Evolutionary conservation across 2,797 vertebrate species (phyloP), one percentile per base, ranked within the genome.

Genomic region (Tragopan temminckii): DNA sequence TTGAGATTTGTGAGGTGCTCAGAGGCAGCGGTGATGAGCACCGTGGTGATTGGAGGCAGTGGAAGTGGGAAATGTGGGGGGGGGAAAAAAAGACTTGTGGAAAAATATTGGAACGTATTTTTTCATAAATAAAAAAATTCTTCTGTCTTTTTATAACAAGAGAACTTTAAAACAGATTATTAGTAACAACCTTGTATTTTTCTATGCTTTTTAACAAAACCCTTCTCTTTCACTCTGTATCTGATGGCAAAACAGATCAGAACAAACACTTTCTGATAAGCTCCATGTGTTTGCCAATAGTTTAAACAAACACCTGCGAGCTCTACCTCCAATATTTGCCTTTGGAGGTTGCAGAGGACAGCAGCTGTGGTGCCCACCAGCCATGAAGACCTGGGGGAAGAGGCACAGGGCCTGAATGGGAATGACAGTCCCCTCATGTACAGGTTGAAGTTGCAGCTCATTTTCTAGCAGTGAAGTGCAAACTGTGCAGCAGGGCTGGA

Each of bases 1-100:
- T 77, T 95, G 91, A 93, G 94, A 93, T 91, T 93, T 94, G 90
- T 74, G 85, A 95, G 87, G 81, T 70, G 74, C 66, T 92, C 27
- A 18, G 76, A 38, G 59, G 36, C 50, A 33, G 77, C 43, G 38
- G 67, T n/a, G 79, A 58, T 61, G 61, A 95, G 77, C 20, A 10
- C 2, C 2, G 43, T 18, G 79, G 48, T 84, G 83, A 81, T 31
- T 0, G 17, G 46, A 88, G 64, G n/a, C 35, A 19, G 85, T 27
- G 71, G 36, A 29, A 83, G n/a, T 20, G 63, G 53, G 24, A 89
- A 64, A 13, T 5, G 68, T 31, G 27, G 72, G 27, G 50, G 76
- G 43, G 20, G 45, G 11, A 19, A 89, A 80, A 53, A 7, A 52
- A 45, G 13, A 57, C 12, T 3, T 62, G 67, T 33, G 35, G 72